Evolutionary conservation across 1,140 invertebrate species (phyloP), one percentile per base, ranked within the genome.

Genomic region (Brachionus rotundiformis): DNA sequence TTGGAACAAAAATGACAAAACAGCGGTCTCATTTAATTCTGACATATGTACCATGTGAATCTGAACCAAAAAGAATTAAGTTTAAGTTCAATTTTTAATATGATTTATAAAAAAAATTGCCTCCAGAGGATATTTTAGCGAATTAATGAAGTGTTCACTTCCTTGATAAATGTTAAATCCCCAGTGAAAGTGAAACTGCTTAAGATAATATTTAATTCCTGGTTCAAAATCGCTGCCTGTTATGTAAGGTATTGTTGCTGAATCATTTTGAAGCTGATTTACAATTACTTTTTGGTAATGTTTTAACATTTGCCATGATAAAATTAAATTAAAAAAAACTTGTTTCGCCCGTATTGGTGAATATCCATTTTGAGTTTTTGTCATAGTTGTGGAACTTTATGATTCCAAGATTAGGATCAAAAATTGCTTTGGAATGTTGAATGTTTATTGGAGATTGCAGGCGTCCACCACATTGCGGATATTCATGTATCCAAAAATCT

Each of bases 141-240:
- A 41, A 23, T 81, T 23, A 8, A 81, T 41, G 5, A 13, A 13
- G 41, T 81, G 79, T 25, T 81, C 79, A 33, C 54, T 63, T 10
- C 76, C 76, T 59, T 81, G 79, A 33, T 44, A 81, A 31, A 44
- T 41, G 31, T 81, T 81, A 49, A 47, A 63, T 10, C 79, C 79
- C 79, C 79, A 81, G 31, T 81, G 79, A 68, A 81, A 81, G 39
- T 81, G 79, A 81, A 81, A 65, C 31, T 81, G 54, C 8, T 44
- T 31, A 13, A 81, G 41, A 44, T 25, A 29, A n/a, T 39, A 81
- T 73, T 73, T 73, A 8, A 39, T 10, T 33, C 25, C 41, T 8
- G 13, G 39, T 39, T 79, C 36, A 47, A 81, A 63, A 54, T 81
- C 44, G 33, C 54, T 63, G 13, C 79, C 79, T 44, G 41, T 49